phyloP scores from a whole-genome alignment of 2,113 vertebrate species.

The Hystrix brachyura region DNA sequence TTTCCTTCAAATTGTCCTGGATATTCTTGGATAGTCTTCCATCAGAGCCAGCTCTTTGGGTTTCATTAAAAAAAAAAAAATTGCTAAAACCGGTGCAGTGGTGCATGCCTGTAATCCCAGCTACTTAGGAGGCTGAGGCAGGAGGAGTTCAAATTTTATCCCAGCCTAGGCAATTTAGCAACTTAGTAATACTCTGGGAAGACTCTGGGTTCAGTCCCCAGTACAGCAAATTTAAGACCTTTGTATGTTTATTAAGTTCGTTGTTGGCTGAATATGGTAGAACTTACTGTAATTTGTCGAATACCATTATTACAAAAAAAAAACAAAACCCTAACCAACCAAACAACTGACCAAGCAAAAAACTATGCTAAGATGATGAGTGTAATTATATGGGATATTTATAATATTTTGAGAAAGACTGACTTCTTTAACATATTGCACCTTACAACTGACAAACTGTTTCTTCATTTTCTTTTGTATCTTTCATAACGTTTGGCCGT shows the following conservation, averaged over 20 bases:
- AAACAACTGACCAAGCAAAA: not conserved
- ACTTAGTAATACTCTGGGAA: not conserved
- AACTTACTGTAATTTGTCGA: not conserved
- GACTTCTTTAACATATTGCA: not conserved
- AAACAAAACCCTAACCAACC: not conserved
- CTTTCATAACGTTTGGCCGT: not conserved
- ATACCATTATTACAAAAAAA: not conserved
- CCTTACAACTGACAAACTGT: not conserved
- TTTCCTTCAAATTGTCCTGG: not conserved
- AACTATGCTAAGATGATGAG: not conserved
- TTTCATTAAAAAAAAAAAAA: not conserved
- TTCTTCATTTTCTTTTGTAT: not conserved
- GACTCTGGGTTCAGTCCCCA: not conserved
- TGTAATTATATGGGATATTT: not conserved
- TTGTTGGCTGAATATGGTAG: not conserved
- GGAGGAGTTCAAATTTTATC: not conserved
- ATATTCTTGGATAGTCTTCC: not conserved
- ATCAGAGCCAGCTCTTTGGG: not conserved
- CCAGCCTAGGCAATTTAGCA: not conserved
- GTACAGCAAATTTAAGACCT: not conserved
- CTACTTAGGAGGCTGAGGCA: not conserved
- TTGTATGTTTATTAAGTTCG: not conserved
- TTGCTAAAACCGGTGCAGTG: not conserved
- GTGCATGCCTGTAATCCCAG: not conserved
- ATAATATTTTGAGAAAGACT: not conserved